phyloP scores from a whole-genome alignment of 2,113 vertebrate species.

The Lamprotornis superbus region DNA sequence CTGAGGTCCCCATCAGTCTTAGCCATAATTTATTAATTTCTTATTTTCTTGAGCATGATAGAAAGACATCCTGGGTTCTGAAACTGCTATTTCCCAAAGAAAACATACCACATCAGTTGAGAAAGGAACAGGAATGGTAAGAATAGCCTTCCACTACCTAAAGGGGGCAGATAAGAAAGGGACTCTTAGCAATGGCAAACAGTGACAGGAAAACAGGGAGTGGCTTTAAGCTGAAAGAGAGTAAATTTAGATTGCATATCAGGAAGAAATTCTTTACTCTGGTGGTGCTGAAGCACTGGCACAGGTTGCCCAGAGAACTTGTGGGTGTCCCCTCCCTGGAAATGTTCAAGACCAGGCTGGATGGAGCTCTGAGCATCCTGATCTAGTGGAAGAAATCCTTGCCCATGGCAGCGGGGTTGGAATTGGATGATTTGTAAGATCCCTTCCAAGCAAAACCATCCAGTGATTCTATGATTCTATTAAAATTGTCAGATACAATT shows the following conservation, averaged over 20 bases:
- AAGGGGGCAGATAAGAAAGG: neutral
- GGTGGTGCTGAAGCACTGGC: neutral
- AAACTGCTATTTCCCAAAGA: neutral
- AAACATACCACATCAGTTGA: neutral
- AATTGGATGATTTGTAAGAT: neutral
- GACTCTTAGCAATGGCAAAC: neutral
- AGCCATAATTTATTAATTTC: neutral
- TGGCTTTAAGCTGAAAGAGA: neutral
- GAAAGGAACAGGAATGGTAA: neutral
- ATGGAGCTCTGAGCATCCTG: neutral
- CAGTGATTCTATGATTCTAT: neutral
- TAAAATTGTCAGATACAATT: neutral
- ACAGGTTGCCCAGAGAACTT: neutral
- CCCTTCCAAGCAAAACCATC: neutral
- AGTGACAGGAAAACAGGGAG: neutral
- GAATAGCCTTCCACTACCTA: neutral
- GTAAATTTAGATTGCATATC: neutral
- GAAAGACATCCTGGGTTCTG: neutral
- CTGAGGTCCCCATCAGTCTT: neutral
- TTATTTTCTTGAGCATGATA: neutral
- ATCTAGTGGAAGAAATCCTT: neutral
- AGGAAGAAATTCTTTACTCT: neutral
- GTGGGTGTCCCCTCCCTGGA: neutral
- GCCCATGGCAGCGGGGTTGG: accelerated
- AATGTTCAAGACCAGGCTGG: neutral